phyloP scores from a whole-genome alignment of 2,888 invertebrate genomes.

The Eupsilia transversa region DNA sequence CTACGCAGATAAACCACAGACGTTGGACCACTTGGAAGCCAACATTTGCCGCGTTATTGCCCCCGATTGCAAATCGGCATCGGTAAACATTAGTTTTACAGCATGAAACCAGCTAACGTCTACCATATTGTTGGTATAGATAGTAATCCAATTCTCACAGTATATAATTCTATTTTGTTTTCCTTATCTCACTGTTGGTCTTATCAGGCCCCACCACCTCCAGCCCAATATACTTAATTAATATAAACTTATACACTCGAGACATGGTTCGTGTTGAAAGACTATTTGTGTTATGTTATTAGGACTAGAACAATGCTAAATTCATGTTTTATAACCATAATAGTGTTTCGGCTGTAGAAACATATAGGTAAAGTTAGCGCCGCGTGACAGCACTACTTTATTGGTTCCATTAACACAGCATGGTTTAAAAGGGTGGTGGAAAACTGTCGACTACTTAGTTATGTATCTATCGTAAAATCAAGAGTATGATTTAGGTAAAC shows the following conservation, averaged over 20 bases:
- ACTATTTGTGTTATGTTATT: slow-evolving; percentile 58
- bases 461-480: slow-evolving; percentile 2
- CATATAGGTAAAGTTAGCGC: slow-evolving; percentile 28
- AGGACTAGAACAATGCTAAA: slow-evolving; percentile 62
- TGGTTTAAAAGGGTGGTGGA: slow-evolving; percentile 21
- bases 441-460: slow-evolving; percentile 15
- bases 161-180: slow-evolving; percentile 3
- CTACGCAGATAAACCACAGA: too few relatives aligned
- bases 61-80: slow-evolving; percentile 26
- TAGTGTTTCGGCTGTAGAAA: slow-evolving; percentile 35
- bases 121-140: neutral
- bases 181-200: slow-evolving; percentile 13
- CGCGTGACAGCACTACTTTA: slow-evolving; percentile 35
- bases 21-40: too few relatives aligned
- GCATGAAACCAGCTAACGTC: slow-evolving; percentile 1
- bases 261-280: slow-evolving; percentile 70
- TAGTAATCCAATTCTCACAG: neutral
- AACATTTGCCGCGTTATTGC: too few relatives aligned
- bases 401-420: slow-evolving; percentile 34
- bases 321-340: slow-evolving; percentile 51
- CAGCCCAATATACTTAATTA: slow-evolving; percentile 55
- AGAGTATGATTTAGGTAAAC: neutral
- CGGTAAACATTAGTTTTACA: slow-evolving; percentile 9
- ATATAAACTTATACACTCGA: slow-evolving; percentile 67
- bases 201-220: slow-evolving; percentile 32